Percentiles rank a stretch among this genome's conserved stretches.
Evolutionary conservation across 2,888 invertebrate genomes (phyloP).

Genomic region (Helobdella robusta): DNA sequence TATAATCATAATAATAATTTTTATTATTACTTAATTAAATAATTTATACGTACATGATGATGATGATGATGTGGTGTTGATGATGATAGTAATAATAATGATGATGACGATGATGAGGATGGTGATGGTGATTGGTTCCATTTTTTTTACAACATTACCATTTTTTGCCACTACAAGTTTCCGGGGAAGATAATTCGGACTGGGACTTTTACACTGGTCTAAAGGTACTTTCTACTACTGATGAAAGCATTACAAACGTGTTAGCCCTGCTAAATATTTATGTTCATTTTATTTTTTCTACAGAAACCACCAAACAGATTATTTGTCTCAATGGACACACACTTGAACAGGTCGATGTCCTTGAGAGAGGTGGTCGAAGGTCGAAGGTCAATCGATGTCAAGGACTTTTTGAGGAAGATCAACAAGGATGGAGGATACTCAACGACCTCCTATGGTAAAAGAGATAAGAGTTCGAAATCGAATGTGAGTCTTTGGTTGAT

Average conservation of each 20-base stretch:
- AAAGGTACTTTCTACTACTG: too few species aligned
- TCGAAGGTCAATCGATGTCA: background rate
- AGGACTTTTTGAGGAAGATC: slow-evolving; percentile 6
- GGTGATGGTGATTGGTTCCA: background rate
- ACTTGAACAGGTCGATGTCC: background rate
- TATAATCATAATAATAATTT: background rate
- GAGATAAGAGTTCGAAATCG: too few species aligned
- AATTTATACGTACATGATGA: background rate
- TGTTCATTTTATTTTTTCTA: background rate
- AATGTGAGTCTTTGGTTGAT: too few species aligned
- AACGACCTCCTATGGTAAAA: background rate
- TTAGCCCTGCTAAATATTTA: too few species aligned
- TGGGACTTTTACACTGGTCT: slow-evolving; percentile 8
- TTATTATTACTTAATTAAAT: background rate
- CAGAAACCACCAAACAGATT: slow-evolving; percentile 4
- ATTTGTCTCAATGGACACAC: background rate
- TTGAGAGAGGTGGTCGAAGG: background rate
- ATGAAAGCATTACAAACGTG: too few species aligned
- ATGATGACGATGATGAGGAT: slow-evolving; percentile 9
- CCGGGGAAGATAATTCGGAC: background rate
- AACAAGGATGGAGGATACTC: background rate
- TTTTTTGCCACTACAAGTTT: slow-evolving; percentile 4
- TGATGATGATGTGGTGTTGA: slow-evolving; percentile 20
- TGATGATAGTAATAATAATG: slow-evolving; percentile 20
- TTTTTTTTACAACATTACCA: background rate